Base-by-base conservation (phyloP, 2,888 invertebrate species). In the Limenitis camilla region DNA sequence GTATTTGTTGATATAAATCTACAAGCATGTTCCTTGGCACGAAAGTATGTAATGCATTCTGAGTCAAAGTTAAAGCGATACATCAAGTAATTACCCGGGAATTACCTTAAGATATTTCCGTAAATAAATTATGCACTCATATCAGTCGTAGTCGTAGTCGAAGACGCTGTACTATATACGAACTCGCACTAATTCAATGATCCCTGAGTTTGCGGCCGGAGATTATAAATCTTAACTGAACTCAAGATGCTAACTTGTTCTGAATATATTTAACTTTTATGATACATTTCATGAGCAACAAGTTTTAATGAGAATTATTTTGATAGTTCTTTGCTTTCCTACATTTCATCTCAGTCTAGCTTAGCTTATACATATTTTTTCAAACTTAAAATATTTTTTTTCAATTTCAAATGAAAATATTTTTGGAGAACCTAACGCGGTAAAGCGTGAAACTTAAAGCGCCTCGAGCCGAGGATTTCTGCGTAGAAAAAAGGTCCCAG, bases 401-500 rank as follows among this genome's bases (percentile, higher is more conserved):
- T 27, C 45, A 57, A 60, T 40, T 52, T 35, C 35, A 45, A 40
- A 45, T 48, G 47, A 56, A 60, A 46, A 66, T 62, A 56, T 58
- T 61, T 56, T 53, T 50, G 45, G 11, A 31, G 64, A 68, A 66
- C 62, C 58, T 56, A 53, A 59, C 60, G 79, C 76, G 76, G 63
- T 69, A 78, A 72, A 71, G 69, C 81, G 72, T 74, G 71, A 73
- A 78, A 77, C 71, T 63, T 71, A 70, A 62, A 65, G 65, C 62
- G 71, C 74, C 74, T 66, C 67, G 63, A 72, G 65, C 59, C 68
- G 74, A n/a, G n/a, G 73, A 84, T 83, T 83, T 82, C 83, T 78
- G 78, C 79, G 84, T 81, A 78, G 71, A 63, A 82, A 79, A 83
- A 77, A 72, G 46, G 40, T 19, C 63, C 72, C 65, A 74, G 78